These are phyloP conservation scores for Steatornis caripensis DNA, from an alignment of 2,113 vertebrate species.

Conservation along the genomic window DNA sequence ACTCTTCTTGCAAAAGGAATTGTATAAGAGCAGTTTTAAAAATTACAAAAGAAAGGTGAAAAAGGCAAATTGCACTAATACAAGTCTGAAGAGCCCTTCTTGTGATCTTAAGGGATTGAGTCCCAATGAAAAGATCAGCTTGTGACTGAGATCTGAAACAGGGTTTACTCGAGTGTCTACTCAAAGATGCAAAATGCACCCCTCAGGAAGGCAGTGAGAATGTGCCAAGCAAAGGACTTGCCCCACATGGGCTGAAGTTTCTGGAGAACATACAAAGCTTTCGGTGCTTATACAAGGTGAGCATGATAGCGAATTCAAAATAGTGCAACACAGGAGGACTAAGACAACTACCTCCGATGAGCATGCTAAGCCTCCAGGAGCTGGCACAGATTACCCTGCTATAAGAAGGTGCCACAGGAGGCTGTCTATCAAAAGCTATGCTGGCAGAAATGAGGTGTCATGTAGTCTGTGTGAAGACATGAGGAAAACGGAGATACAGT, in stretches of 20 bases:
- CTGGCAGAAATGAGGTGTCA: not conserved
- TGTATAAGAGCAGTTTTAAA: conserved; percentile 5
- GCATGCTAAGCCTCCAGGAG: not conserved
- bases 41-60: conserved; percentile 49
- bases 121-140: not conserved
- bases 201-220: not conserved
- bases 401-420: not conserved
- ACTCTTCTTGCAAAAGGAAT: conserved; percentile 44
- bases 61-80: conserved; percentile 49
- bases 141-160: not conserved
- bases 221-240: not conserved
- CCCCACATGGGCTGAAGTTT: not conserved
- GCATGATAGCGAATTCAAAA: not conserved
- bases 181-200: not conserved
- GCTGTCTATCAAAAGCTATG: not conserved
- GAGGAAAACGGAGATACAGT: not conserved
- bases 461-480: not conserved
- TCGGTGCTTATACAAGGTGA: not conserved
- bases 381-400: not conserved
- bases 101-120: conserved; percentile 31
- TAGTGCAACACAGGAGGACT: not conserved
- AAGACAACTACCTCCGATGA: not conserved
- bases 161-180: not conserved
- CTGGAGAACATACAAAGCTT: not conserved
- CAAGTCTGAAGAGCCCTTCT: conserved; percentile 43